Evolutionary conservation across 1,140 invertebrate genomes (phyloP).

Genomic region (Drosophila nikananu): DNA sequence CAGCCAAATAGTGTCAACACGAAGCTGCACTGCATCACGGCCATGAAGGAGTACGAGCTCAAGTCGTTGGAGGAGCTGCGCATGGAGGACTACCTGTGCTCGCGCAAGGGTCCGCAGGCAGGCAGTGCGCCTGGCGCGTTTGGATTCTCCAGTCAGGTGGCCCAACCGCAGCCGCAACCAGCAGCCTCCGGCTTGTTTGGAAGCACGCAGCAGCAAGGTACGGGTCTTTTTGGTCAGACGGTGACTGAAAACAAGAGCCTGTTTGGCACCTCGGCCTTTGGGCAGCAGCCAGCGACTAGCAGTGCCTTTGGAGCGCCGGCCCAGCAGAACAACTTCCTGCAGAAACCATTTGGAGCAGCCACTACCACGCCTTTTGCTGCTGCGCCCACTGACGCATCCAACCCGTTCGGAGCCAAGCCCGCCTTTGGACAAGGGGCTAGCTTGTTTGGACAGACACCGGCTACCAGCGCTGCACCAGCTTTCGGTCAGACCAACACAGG

Average conservation of each 20-base stretch:
- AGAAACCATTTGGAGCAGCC: conserved; percentile 86
- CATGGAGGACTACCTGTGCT: conserved; percentile 96
- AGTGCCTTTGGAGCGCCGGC: conserved; percentile 84
- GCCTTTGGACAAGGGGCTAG: conserved; percentile 80
- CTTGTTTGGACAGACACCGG: conserved; percentile 75
- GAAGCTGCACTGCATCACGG: conserved; percentile 97
- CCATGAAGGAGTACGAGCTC: conserved; percentile 98
- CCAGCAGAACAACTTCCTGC: conserved; percentile 73
- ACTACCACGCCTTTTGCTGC: conserved; percentile 87
- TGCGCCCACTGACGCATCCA: conserved; percentile 85
- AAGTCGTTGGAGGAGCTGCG: conserved; percentile 98
- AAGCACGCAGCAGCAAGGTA: conserved; percentile 66
- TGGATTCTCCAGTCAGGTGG: conserved; percentile 85
- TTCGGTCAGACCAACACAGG: conserved; percentile 79
- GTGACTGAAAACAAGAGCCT: conserved; percentile 72
- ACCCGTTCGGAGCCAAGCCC: conserved; percentile 84
- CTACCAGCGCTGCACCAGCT: conserved; percentile 80
- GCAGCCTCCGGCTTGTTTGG: conserved; percentile 84
- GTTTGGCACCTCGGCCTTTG: conserved; percentile 78
- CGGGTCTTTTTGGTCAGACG: conserved; percentile 85
- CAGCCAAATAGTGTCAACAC: conserved; percentile 93
- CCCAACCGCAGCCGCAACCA: conserved; percentile 64
- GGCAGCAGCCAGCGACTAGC: conserved; percentile 80
- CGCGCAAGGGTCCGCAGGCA: conserved; percentile 91
- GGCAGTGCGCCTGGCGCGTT: conserved; percentile 85